Evolutionary conservation across 2,888 invertebrate genomes (phyloP).

Genomic region (Myopa testacea): DNA sequence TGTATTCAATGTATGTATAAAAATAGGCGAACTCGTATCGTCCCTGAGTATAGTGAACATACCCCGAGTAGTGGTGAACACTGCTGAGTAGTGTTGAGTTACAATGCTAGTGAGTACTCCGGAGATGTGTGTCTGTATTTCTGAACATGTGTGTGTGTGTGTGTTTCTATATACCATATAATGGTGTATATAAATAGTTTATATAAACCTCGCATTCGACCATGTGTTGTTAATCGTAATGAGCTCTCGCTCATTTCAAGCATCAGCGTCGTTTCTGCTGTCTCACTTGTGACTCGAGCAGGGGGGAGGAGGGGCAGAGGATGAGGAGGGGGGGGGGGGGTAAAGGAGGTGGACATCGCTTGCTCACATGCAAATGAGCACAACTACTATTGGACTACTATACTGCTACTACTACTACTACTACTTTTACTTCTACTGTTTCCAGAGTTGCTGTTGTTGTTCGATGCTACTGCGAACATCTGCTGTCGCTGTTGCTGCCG

Average conservation of each 20-base stretch:
- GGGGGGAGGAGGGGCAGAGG: neutral
- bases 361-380: too few species aligned
- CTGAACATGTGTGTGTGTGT: neutral
- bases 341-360: too few species aligned
- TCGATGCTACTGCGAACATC: neutral
- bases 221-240: constrained; percentile 58
- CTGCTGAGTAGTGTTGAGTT: too few species aligned
- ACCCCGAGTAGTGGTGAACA: too few species aligned
- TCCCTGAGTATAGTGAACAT: too few species aligned
- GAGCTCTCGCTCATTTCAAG: constrained; percentile 59
- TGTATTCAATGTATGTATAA: too few species aligned
- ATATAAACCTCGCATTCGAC: constrained; percentile 27
- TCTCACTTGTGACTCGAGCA: constrained; percentile 55
- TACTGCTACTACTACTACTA: constrained; percentile 10
- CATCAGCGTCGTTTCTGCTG: constrained; percentile 57
- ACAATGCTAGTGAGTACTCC: too few species aligned
- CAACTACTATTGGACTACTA: neutral
- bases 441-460: neutral
- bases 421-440: too few species aligned
- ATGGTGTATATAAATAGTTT: constrained; percentile 23
- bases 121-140: too few species aligned
- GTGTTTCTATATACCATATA: neutral
- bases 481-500: constrained; percentile 26
- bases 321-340: neutral
- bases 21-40: too few species aligned